Base-by-base conservation (phyloP, 2,888 invertebrate genomes). In the Lysandra coridon region DNA sequence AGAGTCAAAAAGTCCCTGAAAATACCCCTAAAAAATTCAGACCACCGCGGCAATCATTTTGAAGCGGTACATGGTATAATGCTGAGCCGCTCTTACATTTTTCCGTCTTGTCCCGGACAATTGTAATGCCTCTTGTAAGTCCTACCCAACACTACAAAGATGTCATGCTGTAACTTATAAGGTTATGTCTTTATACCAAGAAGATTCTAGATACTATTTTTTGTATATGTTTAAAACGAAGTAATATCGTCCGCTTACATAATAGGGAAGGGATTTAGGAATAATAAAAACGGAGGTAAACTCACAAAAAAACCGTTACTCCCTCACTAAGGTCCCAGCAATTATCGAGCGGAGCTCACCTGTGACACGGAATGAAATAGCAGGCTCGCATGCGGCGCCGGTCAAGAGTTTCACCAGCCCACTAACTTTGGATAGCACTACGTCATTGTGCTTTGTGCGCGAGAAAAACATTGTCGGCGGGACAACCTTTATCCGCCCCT, bases 341-440 rank as follows among this genome's bases (percentile, higher is more conserved):
- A 88, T 89, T 88, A 88, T 85, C 83, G 83, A 57, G 75, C 23
- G 10, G 23, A 76, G 76, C 76, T 76, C 89, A 89, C 89, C 89
- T 89, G 89, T 87, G 88, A 76, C 76, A 87, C 86, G 83, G 87
- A 88, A 88, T 88, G 89, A 89, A 89, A 89, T 89, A 89, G 88
- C 88, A 86, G 86, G 82, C 82, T 82, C 84, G 81, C 84, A 82
- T 82, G 81, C 78, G 80, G 79, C 80, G 79, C 81, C 82, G 81
- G 81, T 80, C 78, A 82, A 80, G 82, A 83, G 83, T 78, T 83
- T 82, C 83, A 85, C 83, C 30, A 78, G 37, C 80, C 86, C 85
- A 86, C 81, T 86, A 84, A 62, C 82, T 81, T 79, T 78, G 78
- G 73, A 73, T 73, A 75, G 69, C 80, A 79, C 79, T 80, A 75